Conservation (phyloP, 2,888 invertebrate genomes). For the Gandaritis pyraliata region DNA sequence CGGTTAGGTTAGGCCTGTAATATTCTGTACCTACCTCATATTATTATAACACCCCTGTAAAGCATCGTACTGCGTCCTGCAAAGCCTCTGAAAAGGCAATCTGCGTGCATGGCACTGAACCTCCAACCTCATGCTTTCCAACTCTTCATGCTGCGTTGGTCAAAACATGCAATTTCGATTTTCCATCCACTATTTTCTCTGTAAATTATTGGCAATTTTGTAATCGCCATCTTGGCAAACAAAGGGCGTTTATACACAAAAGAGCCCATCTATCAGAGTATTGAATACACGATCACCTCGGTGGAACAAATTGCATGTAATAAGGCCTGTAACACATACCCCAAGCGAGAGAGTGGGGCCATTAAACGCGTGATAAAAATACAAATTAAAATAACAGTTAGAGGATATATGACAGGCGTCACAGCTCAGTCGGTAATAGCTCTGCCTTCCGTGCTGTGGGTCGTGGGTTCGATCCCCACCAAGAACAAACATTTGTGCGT, state of each 20-base stretch:
- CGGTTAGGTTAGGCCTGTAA: no score
- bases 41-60: no score
- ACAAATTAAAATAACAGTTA: no score
- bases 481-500: no score
- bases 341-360: conserved; percentile 27
- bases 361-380: conserved; percentile 14
- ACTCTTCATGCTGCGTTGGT: not conserved
- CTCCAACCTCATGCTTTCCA: not conserved
- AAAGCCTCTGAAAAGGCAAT: no score
- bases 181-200: conserved; percentile 20
- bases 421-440: no score
- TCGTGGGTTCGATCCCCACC: no score
- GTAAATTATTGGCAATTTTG: conserved; percentile 38
- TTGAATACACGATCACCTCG: conserved; percentile 42
- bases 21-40: no score
- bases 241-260: conserved; percentile 38
- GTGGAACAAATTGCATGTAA: conserved; percentile 48
- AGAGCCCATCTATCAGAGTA: conserved; percentile 41
- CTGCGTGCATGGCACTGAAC: not conserved
- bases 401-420: no score
- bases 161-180: conserved; percentile 23
- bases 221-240: conserved; percentile 39
- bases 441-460: no score
- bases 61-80: no score
- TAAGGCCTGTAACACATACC: conserved; percentile 43